These are phyloP conservation scores for Enteromius unitaeniatus DNA, from an alignment of 2,797 vertebrate genomes.

Conservation along the genomic window DNA sequence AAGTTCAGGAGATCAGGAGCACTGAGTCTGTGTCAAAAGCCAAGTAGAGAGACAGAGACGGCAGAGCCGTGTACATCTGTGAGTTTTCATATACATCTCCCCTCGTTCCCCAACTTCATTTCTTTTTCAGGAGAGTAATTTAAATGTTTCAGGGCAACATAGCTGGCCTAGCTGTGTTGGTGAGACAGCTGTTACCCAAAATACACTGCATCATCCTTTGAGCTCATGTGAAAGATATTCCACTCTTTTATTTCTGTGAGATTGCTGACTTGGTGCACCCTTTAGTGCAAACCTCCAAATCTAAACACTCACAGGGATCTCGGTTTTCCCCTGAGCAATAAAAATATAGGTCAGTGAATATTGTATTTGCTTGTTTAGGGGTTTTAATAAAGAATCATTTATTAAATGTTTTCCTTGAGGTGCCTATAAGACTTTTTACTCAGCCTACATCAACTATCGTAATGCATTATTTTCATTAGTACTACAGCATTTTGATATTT, in stretches of 20 bases:
- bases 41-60: slow-evolving; percentile 2
- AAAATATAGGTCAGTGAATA: neutral
- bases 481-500: neutral
- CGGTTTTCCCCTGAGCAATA: neutral
- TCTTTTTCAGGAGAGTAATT: slow-evolving; percentile 72
- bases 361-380: neutral
- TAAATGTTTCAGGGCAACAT: slow-evolving; percentile 74
- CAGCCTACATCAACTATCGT: neutral
- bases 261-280: slow-evolving; percentile 12
- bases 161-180: slow-evolving; percentile 55
- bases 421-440: neutral
- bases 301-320: neutral
- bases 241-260: slow-evolving; percentile 7
- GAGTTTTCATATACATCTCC: neutral
- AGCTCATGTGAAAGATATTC: neutral
- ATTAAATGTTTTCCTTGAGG: neutral
- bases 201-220: neutral
- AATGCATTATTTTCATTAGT: neutral
- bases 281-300: neutral
- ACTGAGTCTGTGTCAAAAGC: neutral
- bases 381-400: neutral
- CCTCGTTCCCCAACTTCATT: slow-evolving; percentile 56
- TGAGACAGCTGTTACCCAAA: slow-evolving; percentile 61
- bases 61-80: slow-evolving; percentile 41
- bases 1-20: neutral